Evolutionary conservation across 2,888 invertebrate genomes (phyloP), one percentile per base, ranked within the genome.

Genomic region (Blomia tropicalis): DNA sequence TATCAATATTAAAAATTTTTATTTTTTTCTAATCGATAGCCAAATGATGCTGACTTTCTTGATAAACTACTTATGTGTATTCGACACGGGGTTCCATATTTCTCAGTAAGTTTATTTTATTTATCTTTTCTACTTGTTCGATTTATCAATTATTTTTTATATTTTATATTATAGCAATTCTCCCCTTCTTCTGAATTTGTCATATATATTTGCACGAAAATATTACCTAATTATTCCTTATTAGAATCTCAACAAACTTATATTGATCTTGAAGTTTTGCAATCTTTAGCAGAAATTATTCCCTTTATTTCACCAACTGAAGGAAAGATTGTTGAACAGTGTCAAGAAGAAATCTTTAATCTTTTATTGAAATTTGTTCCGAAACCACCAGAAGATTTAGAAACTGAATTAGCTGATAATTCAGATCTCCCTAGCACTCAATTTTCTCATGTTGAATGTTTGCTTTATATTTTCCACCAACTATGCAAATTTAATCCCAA

Each of bases 381-480:
- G 3, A 78, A 87, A 68, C 91, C 92, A 22, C 87, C 90, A 61
- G 70, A 73, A 31, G 82, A 83, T 67, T 76, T 62, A 73, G 77
- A 31, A 77, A 71, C 32, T 67, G 69, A 47, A 65, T 19, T 62
- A 54, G 29, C 56, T 29, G 29, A 59, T 19, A 2, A 25, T 17
- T 30, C 59, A 43, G 76, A 67, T 36, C 80, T 83, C 66, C 89
- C 90, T n/a, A 84, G 86, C 65, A 80, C 93, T 58, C 84, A 92
- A 73, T 93, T 93, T 72, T 88, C 92, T 41, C 84, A 86, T 71
- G 88, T 93, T 1, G 95, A 95, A 76, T 90, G 90, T 77, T 79
- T 92, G 36, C 78, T 95, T 69, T 92, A 80, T 72, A 74, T 79
- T 19, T 79, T 82, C 68, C 82, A 82, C 70, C 84, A 85, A 61